Conservation (phyloP, 2,888 invertebrate genomes). For the Sthenelais limicola region DNA sequence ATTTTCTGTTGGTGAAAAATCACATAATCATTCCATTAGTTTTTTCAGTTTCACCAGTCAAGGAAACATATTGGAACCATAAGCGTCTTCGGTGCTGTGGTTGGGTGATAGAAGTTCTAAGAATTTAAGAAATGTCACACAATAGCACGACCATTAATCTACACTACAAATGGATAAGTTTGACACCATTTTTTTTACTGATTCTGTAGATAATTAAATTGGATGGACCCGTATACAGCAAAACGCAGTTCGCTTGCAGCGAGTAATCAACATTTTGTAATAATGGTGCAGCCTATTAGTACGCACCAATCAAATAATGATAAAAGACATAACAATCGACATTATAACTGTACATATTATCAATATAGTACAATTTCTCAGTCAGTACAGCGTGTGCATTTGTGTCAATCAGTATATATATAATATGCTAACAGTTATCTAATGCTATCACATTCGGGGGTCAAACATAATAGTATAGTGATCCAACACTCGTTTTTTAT, state of each 20-base stretch:
- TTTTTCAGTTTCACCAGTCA: no score
- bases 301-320: conserved; percentile 24
- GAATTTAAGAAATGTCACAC: no score
- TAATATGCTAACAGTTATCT: conserved; percentile 28
- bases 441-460: conserved; percentile 29
- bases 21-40: no score
- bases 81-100: no score
- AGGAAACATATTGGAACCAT: no score
- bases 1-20: no score
- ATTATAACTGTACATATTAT: conserved; percentile 30
- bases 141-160: no score
- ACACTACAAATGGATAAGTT: no score
- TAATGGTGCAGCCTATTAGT: conserved; percentile 2
- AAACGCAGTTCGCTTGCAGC: conserved; percentile 17
- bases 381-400: conserved; percentile 17
- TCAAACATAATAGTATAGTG: conserved; percentile 6
- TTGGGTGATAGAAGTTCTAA: no score
- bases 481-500: no score
- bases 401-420: background rate
- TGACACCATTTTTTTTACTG: no score
- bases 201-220: no score
- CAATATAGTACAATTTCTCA: conserved; percentile 23
- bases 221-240: conserved; percentile 31
- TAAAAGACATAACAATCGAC: conserved; percentile 26
- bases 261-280: conserved; percentile 1